A percentile compares a stretch with the other conserved stretches of the same genome.
Evolutionary conservation across 2,888 invertebrate species (phyloP).

Genomic region (Macaria liturata): DNA sequence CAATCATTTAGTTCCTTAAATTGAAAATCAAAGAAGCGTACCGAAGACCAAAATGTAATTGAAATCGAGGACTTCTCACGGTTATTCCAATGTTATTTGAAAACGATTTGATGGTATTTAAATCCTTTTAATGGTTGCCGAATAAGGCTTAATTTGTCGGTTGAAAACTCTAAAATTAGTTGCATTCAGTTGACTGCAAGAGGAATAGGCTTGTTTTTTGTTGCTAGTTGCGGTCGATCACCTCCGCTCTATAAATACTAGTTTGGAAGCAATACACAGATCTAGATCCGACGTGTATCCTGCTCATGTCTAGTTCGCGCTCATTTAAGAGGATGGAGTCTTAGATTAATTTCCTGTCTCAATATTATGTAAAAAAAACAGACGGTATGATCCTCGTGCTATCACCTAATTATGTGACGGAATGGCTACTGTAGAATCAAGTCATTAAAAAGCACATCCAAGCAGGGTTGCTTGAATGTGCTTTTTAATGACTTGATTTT

Average conservation of each 20-base stretch:
- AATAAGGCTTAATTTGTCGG: slow-evolving; percentile 16
- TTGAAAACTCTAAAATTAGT: slow-evolving; percentile 20
- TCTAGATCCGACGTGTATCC: slow-evolving; percentile 31
- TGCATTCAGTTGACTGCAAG: slow-evolving; percentile 26
- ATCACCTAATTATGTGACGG: no score
- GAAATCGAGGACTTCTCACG: slow-evolving; percentile 15
- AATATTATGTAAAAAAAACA: no score
- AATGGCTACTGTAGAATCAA: no score
- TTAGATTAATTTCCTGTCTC: no score
- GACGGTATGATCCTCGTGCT: no score
- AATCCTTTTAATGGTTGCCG: slow-evolving; percentile 15
- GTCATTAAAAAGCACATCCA: no score
- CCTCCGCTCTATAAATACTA: slow-evolving; percentile 45
- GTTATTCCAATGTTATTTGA: slow-evolving; percentile 4
- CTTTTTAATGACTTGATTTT: no score
- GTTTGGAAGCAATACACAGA: slow-evolving; percentile 39
- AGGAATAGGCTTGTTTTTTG: slow-evolving; percentile 42
- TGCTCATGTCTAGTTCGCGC: slow-evolving; percentile 14
- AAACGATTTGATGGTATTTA: slow-evolving; percentile 19
- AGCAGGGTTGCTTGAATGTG: no score
- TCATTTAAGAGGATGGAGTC: no score
- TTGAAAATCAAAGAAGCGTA: slow-evolving; percentile 4
- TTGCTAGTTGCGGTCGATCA: slow-evolving; percentile 44
- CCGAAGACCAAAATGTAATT: slow-evolving; percentile 9
- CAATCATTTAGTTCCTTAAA: not conserved